Evolutionary conservation across 2,797 vertebrate genomes (phyloP).

Genomic region (Petrocephalus sullivani): DNA sequence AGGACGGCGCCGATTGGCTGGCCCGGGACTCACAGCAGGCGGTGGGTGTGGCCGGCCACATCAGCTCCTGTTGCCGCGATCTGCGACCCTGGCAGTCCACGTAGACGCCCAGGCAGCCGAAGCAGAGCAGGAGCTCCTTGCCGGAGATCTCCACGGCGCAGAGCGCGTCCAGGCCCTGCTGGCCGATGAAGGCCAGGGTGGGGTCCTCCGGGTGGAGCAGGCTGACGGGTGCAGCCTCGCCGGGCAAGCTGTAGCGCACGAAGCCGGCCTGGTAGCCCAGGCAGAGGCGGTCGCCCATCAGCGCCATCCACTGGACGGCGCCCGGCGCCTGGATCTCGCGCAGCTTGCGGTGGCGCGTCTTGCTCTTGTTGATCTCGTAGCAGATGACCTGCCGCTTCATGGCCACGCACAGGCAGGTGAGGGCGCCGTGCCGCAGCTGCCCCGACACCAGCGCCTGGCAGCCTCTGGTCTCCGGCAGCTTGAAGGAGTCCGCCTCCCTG

Average conservation of each 20-base stretch:
- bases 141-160: constrained; percentile 93
- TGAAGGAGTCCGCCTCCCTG: constrained; percentile 83
- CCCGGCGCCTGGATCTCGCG: constrained; percentile 83
- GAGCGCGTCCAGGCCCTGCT: constrained; percentile 80
- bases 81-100: constrained; percentile 94
- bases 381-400: constrained; percentile 93
- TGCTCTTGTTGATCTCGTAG: constrained; percentile 91
- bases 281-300: constrained; percentile 87
- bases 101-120: constrained; percentile 91
- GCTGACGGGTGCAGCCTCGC: constrained; percentile 69
- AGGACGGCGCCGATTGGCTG: background rate
- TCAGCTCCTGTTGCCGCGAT: constrained; percentile 92
- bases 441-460: constrained; percentile 86
- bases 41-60: constrained; percentile 88
- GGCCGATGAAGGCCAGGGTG: constrained; percentile 89
- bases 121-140: constrained; percentile 97
- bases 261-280: constrained; percentile 92
- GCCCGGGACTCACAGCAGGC: constrained; percentile 72
- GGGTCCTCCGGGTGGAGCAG: constrained; percentile 90
- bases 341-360: constrained; percentile 81
- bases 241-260: constrained; percentile 78
- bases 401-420: constrained; percentile 89
- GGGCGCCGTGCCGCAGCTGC: constrained; percentile 69
- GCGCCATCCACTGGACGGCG: constrained; percentile 89
- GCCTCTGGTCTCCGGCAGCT: constrained; percentile 89